Evolutionary conservation across 2,888 invertebrate species (phyloP), one percentile per base, ranked within the genome.

Genomic region (Mythimna albipuncta): DNA sequence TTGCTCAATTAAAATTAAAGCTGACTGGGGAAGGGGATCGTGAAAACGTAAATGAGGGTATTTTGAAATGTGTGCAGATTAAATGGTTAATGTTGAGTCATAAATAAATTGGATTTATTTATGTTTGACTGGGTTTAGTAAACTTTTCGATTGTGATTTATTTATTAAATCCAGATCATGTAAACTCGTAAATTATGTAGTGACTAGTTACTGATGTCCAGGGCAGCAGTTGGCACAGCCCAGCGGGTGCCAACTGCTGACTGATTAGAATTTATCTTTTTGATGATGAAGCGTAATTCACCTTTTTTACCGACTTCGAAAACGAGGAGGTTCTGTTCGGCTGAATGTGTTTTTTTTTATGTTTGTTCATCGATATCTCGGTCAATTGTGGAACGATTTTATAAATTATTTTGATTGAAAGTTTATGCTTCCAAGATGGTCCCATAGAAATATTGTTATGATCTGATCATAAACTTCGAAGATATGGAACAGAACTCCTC

Each of bases 1-100:
- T 78, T 66, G 65, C 50, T 19, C 82, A 82, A 70, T 78, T 82
- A 78, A 77, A 66, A 78, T 66, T 44, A 59, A 59, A 59, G 58
- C 58, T 50, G n/a, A n/a, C 26, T 26, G n/a, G 4, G 63, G 47
- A 44, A 77, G 50, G 50, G 58, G 19, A 75, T 64, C 9, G 32
- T 11, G 26, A 35, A 55, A 59, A 55, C 38, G 62, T 75, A 52
- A 76, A 63, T 55, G 77, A 82, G 54, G 54, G n/a, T 21, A 32
- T 35, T 65, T 61, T 59, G 26, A 64, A 77, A 62, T 62, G 54
- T 58, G 32, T 68, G 50, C n/a, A 13, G 35, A 63, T 58, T 57
- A 65, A 74, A 62, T 21, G 11, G 21, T 77, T 50, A 32, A 78
- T 52, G 61, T 55, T 50, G 26, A n/a, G 11, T 41, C 62, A 35